These are phyloP conservation scores for Zoanthus gigantus DNA, from an alignment of 92 coral and sea anemone genomes.

Conservation along the genomic window DNA sequence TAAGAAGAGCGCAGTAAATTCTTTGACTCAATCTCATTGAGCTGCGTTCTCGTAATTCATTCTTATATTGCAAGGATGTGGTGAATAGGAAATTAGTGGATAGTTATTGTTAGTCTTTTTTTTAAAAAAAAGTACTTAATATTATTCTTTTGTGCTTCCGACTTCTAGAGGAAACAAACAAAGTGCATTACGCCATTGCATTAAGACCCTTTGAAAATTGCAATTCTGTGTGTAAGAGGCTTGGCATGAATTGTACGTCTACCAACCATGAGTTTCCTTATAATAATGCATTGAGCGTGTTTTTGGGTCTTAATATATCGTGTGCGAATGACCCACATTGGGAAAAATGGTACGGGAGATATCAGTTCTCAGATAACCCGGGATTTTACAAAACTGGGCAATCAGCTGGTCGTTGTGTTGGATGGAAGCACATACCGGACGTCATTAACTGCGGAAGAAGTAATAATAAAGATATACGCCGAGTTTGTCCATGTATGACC, in stretches of 20 bases:
- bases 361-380: slow-evolving; percentile 24
- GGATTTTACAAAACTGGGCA: neutral
- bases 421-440: slow-evolving; percentile 23
- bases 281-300: slow-evolving; percentile 1
- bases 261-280: slow-evolving; percentile 37
- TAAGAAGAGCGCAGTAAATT: too few relatives aligned
- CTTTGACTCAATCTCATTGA: too few relatives aligned
- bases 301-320: neutral
- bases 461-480: neutral
- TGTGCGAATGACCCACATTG: neutral
- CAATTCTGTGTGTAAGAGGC: slow-evolving; percentile 3
- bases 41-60: too few relatives aligned
- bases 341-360: slow-evolving; percentile 30
- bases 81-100: too few relatives aligned
- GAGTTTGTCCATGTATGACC: slow-evolving; percentile 31
- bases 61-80: too few relatives aligned
- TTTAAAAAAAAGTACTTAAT: too few relatives aligned
- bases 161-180: neutral
- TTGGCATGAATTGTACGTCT: neutral
- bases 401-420: slow-evolving; percentile 1
- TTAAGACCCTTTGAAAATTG: slow-evolving; percentile 21
- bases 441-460: slow-evolving; percentile 26
- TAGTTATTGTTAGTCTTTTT: too few relatives aligned
- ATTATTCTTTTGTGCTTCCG: neutral
- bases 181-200: slow-evolving; percentile 7